These are phyloP conservation scores for Acrocephalus scirpaceus DNA, from an alignment of 2,797 vertebrate genomes.

Conservation along the genomic window DNA sequence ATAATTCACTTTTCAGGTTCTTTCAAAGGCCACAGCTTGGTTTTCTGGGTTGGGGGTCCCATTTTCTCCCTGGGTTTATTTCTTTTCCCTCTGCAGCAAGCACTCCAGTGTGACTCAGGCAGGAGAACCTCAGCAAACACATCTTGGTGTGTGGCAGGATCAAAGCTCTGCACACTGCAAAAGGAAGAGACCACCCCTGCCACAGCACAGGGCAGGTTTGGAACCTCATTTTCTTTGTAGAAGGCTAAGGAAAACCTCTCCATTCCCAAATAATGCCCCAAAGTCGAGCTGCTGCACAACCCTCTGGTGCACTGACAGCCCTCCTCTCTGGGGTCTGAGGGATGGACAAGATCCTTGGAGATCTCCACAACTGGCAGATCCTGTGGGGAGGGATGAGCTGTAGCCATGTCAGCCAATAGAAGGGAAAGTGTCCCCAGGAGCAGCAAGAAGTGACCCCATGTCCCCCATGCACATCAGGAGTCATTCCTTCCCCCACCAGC, in stretches of 20 bases:
- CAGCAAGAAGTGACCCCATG: not conserved
- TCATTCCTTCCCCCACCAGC: not conserved
- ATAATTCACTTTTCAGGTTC: not conserved
- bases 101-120: accelerated
- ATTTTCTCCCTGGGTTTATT: not conserved
- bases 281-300: not conserved
- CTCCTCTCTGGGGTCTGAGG: accelerated
- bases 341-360: not conserved
- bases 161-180: not conserved
- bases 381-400: not conserved
- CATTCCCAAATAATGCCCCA: not conserved
- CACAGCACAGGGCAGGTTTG: not conserved
- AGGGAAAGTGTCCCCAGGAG: not conserved
- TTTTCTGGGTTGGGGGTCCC: not conserved
- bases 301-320: not conserved
- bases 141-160: not conserved
- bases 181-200: not conserved
- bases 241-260: not conserved
- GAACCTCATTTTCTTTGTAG: not conserved
- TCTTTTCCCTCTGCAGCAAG: not conserved
- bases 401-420: not conserved
- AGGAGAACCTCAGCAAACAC: not conserved
- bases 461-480: not conserved
- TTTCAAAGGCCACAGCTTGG: not conserved
- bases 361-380: not conserved